Percentiles rank a stretch among this genome's conserved stretches.
Conservation (phyloP, 37 sponge, comb jelly and placozoan genomes). For the Corticium candelabrum region DNA sequence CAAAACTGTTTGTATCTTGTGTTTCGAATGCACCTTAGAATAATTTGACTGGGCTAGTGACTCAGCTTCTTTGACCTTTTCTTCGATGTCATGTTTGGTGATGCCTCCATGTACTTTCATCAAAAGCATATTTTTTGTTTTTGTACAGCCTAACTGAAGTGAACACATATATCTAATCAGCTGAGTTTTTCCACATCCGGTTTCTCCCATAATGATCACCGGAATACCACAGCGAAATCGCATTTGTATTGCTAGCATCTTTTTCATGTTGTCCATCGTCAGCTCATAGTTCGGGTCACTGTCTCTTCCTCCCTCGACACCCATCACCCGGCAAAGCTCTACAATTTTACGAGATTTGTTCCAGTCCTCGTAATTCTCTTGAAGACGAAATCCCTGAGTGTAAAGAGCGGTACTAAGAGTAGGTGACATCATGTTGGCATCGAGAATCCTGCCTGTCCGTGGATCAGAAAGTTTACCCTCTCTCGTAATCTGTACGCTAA, state of each 20-base stretch:
- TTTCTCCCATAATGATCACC: conserved; percentile 98
- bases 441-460: neutral
- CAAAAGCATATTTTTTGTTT: conserved; percentile 43
- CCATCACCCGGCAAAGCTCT: neutral
- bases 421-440: neutral
- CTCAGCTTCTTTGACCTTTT: conserved; percentile 39
- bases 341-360: neutral
- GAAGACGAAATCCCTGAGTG: neutral
- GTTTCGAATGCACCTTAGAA: no score
- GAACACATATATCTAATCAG: conserved; percentile 88
- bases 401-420: neutral
- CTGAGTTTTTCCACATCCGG: conserved; percentile 95
- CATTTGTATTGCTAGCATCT: conserved; percentile 36
- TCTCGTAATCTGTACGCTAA: neutral
- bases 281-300: conserved; percentile 52
- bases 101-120: conserved; percentile 84
- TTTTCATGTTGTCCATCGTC: conserved; percentile 64
- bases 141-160: conserved; percentile 27
- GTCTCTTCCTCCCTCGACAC: neutral
- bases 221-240: conserved; percentile 68
- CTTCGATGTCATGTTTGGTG: conserved; percentile 43
- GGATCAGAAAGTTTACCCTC: neutral
- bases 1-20: conserved; percentile 62
- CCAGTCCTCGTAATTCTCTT: conserved; percentile 3
- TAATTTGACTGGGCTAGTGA: conserved; percentile 39